phyloP scores from a whole-genome alignment of 2,888 invertebrate genomes.

The Zhengitettix transpicula region DNA sequence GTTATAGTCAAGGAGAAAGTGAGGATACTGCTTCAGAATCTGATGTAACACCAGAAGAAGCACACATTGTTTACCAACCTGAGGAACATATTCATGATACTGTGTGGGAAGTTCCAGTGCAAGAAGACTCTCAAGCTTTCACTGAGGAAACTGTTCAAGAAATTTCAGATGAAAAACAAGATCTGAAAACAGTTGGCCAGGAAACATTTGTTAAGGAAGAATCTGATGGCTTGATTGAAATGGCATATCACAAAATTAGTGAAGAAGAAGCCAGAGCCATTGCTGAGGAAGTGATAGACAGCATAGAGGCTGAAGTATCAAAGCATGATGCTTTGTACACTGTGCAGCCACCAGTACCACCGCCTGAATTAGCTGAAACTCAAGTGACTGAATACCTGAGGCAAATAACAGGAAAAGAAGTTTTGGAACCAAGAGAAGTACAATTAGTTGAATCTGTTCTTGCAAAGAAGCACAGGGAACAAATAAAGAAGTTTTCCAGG shows the following conservation, averaged over 20 bases:
- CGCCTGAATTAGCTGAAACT: conserved; percentile 19
- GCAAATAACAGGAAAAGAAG: conserved; percentile 28
- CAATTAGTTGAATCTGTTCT: conserved; percentile 32
- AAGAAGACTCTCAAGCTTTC: conserved; percentile 23
- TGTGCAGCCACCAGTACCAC: conserved; percentile 3
- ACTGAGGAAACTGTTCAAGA: conserved; percentile 23
- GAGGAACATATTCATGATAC: conserved; percentile 32
- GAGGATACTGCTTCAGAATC: conserved; percentile 15
- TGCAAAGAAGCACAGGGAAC: conserved; percentile 27
- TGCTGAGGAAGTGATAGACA: conserved; percentile 32
- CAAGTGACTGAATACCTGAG: conserved; percentile 28
- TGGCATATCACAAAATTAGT: conserved; percentile 20
- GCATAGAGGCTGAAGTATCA: conserved; percentile 35
- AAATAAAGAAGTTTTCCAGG: conserved; percentile 22
- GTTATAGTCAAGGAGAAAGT: conserved; percentile 11
- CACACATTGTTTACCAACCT: conserved; percentile 16
- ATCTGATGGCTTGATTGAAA: conserved; percentile 14
- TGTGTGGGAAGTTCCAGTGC: conserved; percentile 33
- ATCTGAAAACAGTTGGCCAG: background rate
- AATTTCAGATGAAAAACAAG: conserved; percentile 19
- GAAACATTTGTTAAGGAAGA: conserved; percentile 15
- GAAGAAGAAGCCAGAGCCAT: conserved; percentile 32
- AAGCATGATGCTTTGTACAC: conserved; percentile 20
- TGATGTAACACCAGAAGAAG: conserved; percentile 15
- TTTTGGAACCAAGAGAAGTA: conserved; percentile 29